A percentile compares a stretch with the other conserved stretches of the same genome.
phyloP scores from a whole-genome alignment of 2,797 vertebrate species.

The Buceros bicornis region DNA sequence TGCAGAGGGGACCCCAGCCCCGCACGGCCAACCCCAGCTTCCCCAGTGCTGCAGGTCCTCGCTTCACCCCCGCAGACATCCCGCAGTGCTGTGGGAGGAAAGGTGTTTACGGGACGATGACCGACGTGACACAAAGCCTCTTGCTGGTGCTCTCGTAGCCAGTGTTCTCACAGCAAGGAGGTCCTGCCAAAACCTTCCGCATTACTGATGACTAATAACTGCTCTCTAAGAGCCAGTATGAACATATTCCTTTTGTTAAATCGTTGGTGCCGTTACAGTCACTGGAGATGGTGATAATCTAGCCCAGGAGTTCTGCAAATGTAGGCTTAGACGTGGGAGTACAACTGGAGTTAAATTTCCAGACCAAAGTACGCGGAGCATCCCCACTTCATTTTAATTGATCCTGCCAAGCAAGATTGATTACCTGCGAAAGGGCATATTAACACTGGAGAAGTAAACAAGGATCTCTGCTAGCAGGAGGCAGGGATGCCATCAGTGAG shows the following conservation, averaged over 20 bases:
- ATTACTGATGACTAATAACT: fast-evolving
- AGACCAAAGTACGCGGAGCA: not conserved
- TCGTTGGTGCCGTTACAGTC: not conserved
- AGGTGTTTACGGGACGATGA: not conserved
- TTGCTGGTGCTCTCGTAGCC: not conserved
- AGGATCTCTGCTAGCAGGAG: constrained; percentile 2
- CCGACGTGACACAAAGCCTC: not conserved
- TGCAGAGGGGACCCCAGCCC: not conserved
- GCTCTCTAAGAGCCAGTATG: not conserved
- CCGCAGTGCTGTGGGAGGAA: fast-evolving
- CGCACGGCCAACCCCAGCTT: fast-evolving
- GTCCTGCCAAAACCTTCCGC: not conserved
- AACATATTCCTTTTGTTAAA: fast-evolving
- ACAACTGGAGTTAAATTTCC: not conserved
- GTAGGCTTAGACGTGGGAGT: not conserved
- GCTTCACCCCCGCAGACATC: not conserved
- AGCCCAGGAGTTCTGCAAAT: not conserved
- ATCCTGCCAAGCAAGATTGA: constrained; percentile 60
- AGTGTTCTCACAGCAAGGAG: not conserved
- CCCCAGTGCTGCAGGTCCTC: not conserved
- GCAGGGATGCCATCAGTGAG: not conserved
- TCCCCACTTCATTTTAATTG: constrained; percentile 50
- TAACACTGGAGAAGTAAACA: constrained; percentile 40
- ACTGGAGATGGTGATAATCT: not conserved
- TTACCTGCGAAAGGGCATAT: constrained; percentile 36